Base-by-base conservation (phyloP, 2,113 vertebrate species). In the Promerops cafer region DNA sequence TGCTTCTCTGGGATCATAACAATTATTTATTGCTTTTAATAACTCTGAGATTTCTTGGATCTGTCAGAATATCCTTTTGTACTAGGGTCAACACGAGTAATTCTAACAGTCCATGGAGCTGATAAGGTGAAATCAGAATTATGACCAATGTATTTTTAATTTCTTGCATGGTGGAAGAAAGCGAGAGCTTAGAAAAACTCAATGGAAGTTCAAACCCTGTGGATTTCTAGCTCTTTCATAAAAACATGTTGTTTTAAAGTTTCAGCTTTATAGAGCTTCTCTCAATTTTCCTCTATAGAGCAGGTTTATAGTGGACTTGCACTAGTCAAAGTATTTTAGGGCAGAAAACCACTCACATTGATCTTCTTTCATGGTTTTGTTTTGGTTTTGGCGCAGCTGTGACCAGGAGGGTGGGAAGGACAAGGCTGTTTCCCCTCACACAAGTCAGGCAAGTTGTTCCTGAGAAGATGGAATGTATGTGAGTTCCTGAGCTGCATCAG, bases 11-110 rank as follows among this genome's bases (percentile, higher is more conserved):
- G 83, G 96, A 94, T 92, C 87, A 83, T 97, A 96, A 88, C 60
- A 90, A 90, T 96, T 98, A 98, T 98, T 98, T 98, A 98, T 98
- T 97, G 96, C 95, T 98, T 97, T 98, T 98, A 98, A 98, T 98
- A 98, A 98, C 94, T 91, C 75, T 39, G 64, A 83, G 64, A 79
- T 98, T 96, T 80, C 94, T 97, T 93, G 90, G 39, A 94, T 92
- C 86, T 97, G 89, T 94, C 95, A 93, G 78, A 56, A 70, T 87
- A 74, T 77, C 21, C 33, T 77, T 94, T 83, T 74, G 16, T 54
- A 66, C 49, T 28, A 50, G 15, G 49, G 85, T 90, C 80, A 90
- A 37, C 0, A 0, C 44, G 30, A 71, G 45, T 80, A 92, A 90
- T 96, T 92, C 83, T 84, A 72, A 27, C 33, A 61, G 87, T 70